Evolutionary conservation across 2,888 invertebrate genomes (phyloP), one percentile per base, ranked within the genome.

Genomic region (Polyommatus icarus): DNA sequence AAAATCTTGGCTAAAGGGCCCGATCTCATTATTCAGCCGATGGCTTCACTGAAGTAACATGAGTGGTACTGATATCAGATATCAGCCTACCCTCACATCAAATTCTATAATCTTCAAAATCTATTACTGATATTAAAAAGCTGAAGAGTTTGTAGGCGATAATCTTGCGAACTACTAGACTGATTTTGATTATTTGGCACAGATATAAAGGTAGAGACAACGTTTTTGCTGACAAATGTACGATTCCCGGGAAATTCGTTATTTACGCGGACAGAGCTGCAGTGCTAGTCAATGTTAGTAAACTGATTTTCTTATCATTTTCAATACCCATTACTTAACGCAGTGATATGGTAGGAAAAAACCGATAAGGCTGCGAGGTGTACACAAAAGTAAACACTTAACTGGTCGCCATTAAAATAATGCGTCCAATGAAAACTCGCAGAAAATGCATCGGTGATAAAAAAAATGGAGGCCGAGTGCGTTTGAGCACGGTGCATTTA

Each of bases 371-470:
- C 61, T 29, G 32, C 1, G 29, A 24, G 10, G 61, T 67, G 8
- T 67, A 59, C 59, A 59, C 20, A 59, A 20, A 57, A 59, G n/a
- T 20, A 59, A 20, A 20, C 59, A 20, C 24, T 32, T 71, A 72
- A 40, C 72, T 29, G 36, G 46, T 76, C 73, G 72, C 71, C 78
- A 77, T 78, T 80, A 80, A 67, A 83, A 85, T 85, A 87, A 86
- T 84, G 87, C 84, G 88, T 87, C 88, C 89, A 89, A 91, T 90
- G 91, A 89, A 92, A 92, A 90, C 90, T 89, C 88, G 93, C 92
- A 93, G 92, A 93, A 93, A 93, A 94, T 93, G 92, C 91, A 90
- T 89, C 85, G 88, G 85, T 89, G 93, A 93, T 93, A 94, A 94
- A 94, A 94, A 50, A 94, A 93, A 93, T 89, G 92, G 91, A 91